These are phyloP conservation scores for Drosophila phalerata DNA, from an alignment of 2,888 invertebrate species.

Conservation along the genomic window DNA sequence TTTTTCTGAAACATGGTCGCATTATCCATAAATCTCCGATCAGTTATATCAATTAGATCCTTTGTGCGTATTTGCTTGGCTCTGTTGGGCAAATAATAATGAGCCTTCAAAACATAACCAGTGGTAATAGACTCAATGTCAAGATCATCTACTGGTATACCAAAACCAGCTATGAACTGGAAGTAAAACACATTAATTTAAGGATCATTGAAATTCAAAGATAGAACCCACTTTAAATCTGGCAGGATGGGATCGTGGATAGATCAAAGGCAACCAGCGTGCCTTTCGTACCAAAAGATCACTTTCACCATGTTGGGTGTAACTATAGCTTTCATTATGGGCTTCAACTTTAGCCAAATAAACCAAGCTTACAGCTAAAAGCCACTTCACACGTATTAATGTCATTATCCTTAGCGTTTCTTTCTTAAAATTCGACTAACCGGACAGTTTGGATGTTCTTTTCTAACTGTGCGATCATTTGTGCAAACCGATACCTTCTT, in stretches of 20 bases:
- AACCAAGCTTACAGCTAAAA: slow-evolving; percentile 1
- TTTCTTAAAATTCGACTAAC: slow-evolving; percentile 16
- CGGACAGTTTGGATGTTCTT: slow-evolving; percentile 23
- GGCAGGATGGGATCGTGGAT: slow-evolving; percentile 55
- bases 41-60: slow-evolving; percentile 46
- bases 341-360: slow-evolving; percentile 1
- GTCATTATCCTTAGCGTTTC: slow-evolving; percentile 21
- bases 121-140: slow-evolving; percentile 56
- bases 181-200: neutral
- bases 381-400: neutral
- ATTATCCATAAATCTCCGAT: slow-evolving; percentile 35
- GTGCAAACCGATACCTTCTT: slow-evolving; percentile 19
- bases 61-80: slow-evolving; percentile 56
- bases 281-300: slow-evolving; percentile 62
- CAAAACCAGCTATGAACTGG: slow-evolving; percentile 60
- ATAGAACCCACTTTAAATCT: slow-evolving; percentile 51
- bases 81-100: slow-evolving; percentile 63
- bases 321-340: slow-evolving; percentile 15
- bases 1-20: slow-evolving; percentile 58
- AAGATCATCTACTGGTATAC: slow-evolving; percentile 44
- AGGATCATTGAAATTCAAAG: neutral
- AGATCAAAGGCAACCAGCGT: slow-evolving; percentile 55
- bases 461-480: slow-evolving; percentile 41
- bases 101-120: slow-evolving; percentile 73
- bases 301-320: slow-evolving; percentile 28